Base-by-base conservation (phyloP, 2,113 vertebrate species). In the Eurypyga helias region DNA sequence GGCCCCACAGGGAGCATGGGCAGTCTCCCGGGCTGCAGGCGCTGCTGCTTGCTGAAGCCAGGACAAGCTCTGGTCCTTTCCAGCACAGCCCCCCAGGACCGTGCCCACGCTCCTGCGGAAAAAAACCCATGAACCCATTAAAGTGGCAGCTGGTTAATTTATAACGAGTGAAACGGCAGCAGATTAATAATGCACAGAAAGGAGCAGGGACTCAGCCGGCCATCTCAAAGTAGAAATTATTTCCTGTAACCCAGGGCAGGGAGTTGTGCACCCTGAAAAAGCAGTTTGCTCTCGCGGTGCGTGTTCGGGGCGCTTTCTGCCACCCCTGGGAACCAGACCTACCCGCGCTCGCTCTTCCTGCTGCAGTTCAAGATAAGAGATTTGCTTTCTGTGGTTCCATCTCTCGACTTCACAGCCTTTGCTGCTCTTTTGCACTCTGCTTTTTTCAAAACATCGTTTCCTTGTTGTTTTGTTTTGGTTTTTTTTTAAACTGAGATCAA, bases 21-120 rank as follows among this genome's bases (percentile, higher is more conserved):
- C 36, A 8, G 8, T 1, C 9, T 28, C 45, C 13, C 0, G 13
- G 26, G 43, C 14, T 57, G 73, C 4, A 5, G 76, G 28, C 2
- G 6, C 45, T 31, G 3, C 67, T 17, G 17, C 20, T 29, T 24
- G 24, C 83, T 52, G 62, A 13, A 25, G 23, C 23, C 3, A 1
- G 69, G n/a, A n/a, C 18, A 36, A 17, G 33, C 71, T 13, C 17
- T 8, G 48, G 3, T 11, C 48, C 33, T 26, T 4, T 38, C 10
- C 78, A 82, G 70, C 28, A 4, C 12, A 2, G 5, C 9, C 29
- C 54, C 11, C 55, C 25, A 1, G 25, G 5, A 9, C 26, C 2
- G 2, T 7, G 36, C 76, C 66, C 61, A 11, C 3, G 4, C 36
- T 83, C 29, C 85, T 1, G 1, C 67, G 4, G 0, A 19, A 15